Evolutionary conservation across 37 sponge, comb jelly and placozoan species (phyloP).

Genomic region (Mnemiopsis leidyi): DNA sequence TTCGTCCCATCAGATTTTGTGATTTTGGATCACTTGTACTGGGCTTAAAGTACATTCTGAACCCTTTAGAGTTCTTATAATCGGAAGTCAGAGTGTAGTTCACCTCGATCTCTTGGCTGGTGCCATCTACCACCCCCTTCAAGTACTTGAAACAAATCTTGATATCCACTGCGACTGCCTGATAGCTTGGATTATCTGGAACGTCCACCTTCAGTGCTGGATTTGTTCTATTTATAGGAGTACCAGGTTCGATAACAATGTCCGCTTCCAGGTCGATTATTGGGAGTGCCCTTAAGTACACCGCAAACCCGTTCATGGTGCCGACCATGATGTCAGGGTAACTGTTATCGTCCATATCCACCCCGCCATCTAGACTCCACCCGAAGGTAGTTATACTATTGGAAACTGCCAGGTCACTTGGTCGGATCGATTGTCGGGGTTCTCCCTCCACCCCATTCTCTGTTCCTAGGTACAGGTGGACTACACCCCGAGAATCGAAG

Average conservation of each 20-base stretch:
- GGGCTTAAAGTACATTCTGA: slow-evolving; percentile 19
- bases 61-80: slow-evolving; percentile 6
- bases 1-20: neutral
- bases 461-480: slow-evolving; percentile 3
- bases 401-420: neutral
- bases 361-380: slow-evolving; percentile 8
- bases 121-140: neutral
- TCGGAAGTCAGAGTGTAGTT: slow-evolving; percentile 6
- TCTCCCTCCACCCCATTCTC: neutral
- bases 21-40: neutral
- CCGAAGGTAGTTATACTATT: neutral
- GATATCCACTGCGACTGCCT: slow-evolving; percentile 12
- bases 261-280: neutral
- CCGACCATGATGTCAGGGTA: slow-evolving; percentile 3
- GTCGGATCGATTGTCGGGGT: neutral
- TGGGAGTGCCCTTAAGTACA: neutral
- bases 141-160: slow-evolving; percentile 10
- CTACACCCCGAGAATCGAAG: neutral
- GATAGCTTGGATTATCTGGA: neutral
- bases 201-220: neutral
- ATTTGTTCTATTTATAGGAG: neutral
- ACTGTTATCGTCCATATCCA: neutral
- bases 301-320: neutral
- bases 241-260: neutral
- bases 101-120: neutral